A percentile compares a stretch with the other conserved stretches of the same genome.
These are phyloP conservation scores for Montipora sp. DNA, from an alignment of 64 coral and sea anemone genomes.

Conservation along the genomic window DNA sequence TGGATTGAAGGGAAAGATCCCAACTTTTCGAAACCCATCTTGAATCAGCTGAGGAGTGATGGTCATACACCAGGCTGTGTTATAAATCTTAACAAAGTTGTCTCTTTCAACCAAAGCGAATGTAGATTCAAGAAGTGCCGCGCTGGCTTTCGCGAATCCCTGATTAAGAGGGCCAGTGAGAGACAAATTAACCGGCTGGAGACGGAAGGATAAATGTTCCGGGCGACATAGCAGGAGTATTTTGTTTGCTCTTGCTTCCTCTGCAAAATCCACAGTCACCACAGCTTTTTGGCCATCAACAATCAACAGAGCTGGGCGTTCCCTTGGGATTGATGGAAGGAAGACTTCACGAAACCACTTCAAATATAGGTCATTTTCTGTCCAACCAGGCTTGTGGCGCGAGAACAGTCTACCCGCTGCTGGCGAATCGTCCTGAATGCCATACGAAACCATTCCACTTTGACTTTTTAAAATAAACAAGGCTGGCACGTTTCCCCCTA, in stretches of 20 bases:
- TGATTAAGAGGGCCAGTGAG: slow-evolving; percentile 15
- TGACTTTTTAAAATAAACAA: slow-evolving; percentile 25
- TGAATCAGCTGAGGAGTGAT: slow-evolving; percentile 32
- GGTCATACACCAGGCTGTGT: slow-evolving; percentile 1
- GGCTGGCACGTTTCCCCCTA: background rate
- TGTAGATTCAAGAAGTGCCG: background rate
- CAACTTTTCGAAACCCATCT: slow-evolving; percentile 9
- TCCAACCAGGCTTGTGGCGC: slow-evolving; percentile 4
- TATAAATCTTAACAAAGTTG: slow-evolving; percentile 37
- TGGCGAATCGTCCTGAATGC: background rate
- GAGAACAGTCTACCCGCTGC: background rate
- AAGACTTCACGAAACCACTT: slow-evolving; percentile 27
- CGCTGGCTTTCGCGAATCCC: background rate
- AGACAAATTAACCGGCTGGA: slow-evolving; percentile 34
- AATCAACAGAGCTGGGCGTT: background rate
- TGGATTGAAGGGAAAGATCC: slow-evolving; percentile 28
- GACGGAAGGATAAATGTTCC: background rate
- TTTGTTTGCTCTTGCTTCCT: background rate
- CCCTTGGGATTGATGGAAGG: slow-evolving; percentile 22
- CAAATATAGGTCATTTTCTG: slow-evolving; percentile 22
- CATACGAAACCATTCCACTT: background rate
- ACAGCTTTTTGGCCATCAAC: slow-evolving; percentile 15
- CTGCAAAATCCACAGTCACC: background rate
- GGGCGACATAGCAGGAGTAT: slow-evolving; percentile 12
- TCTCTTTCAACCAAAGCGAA: background rate